These are phyloP conservation scores for Pocota personata DNA, from an alignment of 2,888 invertebrate species.

Conservation along the genomic window DNA sequence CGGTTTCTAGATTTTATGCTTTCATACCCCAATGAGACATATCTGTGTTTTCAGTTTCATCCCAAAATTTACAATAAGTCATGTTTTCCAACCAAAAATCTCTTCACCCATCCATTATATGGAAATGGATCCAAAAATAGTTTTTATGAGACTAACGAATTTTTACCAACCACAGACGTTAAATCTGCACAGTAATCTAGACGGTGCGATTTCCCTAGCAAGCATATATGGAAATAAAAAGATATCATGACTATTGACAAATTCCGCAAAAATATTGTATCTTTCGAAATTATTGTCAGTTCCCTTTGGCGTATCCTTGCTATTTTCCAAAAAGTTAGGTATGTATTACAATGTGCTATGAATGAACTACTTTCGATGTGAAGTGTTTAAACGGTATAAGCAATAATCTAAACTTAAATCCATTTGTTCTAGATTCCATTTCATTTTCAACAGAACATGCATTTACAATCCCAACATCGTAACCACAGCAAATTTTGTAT, in stretches of 20 bases:
- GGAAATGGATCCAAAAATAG: background rate
- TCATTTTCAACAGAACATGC: background rate
- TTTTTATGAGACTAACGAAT: no score
- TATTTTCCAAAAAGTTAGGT: background rate
- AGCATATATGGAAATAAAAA: background rate
- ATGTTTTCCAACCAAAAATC: background rate
- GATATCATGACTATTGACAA: slow-evolving; percentile 4
- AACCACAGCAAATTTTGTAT: slow-evolving; percentile 55
- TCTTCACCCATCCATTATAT: background rate
- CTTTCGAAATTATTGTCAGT: background rate
- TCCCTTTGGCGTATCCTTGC: slow-evolving; percentile 28
- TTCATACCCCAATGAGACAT: no score
- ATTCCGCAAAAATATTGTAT: background rate
- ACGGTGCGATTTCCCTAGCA: background rate
- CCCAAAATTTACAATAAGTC: no score
- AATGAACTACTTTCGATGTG: slow-evolving; percentile 3
- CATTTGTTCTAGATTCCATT: slow-evolving; percentile 39
- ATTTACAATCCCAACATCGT: slow-evolving; percentile 30
- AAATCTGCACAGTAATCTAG: background rate
- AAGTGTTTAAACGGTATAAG: background rate
- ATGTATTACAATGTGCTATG: background rate
- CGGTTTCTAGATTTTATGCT: no score
- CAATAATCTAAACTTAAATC: slow-evolving; percentile 28
- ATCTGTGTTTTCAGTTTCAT: no score
- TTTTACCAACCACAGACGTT: background rate